Percentiles rank a stretch among this genome's conserved stretches.
Conservation (phyloP, 2,113 vertebrate species). For the Capreolus pygargus region DNA sequence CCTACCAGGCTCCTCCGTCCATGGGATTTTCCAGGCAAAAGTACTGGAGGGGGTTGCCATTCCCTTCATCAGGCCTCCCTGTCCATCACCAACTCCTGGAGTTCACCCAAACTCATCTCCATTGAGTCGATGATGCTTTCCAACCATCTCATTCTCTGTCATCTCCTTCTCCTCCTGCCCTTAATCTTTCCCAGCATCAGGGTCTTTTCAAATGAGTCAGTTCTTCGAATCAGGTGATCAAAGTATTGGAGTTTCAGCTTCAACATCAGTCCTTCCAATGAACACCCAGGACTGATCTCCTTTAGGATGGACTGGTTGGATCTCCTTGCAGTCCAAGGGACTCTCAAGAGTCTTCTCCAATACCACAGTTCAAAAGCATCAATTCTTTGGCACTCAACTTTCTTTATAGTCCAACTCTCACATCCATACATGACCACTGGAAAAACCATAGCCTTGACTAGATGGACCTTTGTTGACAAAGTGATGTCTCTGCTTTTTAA, state of each 20-base stretch:
- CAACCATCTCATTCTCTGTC: background rate
- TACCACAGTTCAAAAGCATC: background rate
- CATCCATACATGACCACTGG: background rate
- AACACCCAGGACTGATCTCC: background rate
- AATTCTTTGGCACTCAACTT: background rate
- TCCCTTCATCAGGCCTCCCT: background rate
- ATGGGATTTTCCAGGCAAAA: no score
- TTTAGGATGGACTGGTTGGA: background rate
- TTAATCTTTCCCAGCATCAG: background rate
- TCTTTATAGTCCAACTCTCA: background rate
- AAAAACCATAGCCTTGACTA: background rate
- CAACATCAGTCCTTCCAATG: background rate
- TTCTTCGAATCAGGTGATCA: background rate
- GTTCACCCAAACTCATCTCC: background rate
- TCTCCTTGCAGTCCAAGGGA: background rate
- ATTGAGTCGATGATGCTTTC: background rate
- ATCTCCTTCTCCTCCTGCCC: accelerated
- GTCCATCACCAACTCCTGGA: accelerated
- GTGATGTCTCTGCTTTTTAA: background rate
- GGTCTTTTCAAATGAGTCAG: background rate
- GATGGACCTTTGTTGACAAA: no score
- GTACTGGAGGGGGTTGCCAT: no score
- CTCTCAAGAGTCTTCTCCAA: background rate
- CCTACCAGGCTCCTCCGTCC: no score
- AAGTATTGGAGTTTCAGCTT: background rate